These are phyloP conservation scores for Eulemur mongoz DNA, from an alignment of 2,797 vertebrate genomes.

Conservation along the genomic window DNA sequence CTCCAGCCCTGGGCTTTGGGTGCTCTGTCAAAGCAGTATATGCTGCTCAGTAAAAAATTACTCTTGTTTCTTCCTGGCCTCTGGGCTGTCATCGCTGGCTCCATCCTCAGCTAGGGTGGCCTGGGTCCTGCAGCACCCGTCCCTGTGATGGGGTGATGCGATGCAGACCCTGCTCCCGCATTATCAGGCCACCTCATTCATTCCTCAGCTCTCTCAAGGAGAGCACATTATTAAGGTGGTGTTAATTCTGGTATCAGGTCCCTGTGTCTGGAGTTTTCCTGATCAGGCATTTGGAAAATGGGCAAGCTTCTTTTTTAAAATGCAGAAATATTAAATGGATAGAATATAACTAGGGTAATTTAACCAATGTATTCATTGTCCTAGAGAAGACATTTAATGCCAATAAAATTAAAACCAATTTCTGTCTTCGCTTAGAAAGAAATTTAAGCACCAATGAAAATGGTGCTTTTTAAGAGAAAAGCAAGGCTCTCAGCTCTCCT, in stretches of 20 bases:
- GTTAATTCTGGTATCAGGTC: background rate
- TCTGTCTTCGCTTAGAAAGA: constrained; percentile 53
- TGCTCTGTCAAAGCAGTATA: background rate
- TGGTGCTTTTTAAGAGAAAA: constrained; percentile 14
- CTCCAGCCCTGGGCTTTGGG: background rate
- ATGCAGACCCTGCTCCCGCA: background rate
- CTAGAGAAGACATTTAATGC: constrained; percentile 40
- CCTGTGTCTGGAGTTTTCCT: background rate
- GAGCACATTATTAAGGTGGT: background rate
- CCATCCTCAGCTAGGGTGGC: background rate
- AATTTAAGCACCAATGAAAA: constrained; percentile 63
- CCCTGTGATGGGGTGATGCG: background rate
- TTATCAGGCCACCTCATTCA: background rate
- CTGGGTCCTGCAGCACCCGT: no score
- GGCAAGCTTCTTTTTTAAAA: background rate
- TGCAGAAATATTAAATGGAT: background rate
- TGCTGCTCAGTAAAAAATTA: background rate
- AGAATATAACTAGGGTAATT: background rate
- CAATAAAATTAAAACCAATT: constrained; percentile 53
- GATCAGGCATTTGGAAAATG: constrained; percentile 3
- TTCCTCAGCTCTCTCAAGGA: background rate
- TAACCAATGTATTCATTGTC: constrained; percentile 4
- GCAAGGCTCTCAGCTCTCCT: constrained; percentile 1
- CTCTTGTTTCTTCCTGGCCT: rapidly evolving
- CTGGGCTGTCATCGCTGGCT: background rate